Conservation (phyloP, 2,113 vertebrate genomes). For the Proteles cristata region DNA sequence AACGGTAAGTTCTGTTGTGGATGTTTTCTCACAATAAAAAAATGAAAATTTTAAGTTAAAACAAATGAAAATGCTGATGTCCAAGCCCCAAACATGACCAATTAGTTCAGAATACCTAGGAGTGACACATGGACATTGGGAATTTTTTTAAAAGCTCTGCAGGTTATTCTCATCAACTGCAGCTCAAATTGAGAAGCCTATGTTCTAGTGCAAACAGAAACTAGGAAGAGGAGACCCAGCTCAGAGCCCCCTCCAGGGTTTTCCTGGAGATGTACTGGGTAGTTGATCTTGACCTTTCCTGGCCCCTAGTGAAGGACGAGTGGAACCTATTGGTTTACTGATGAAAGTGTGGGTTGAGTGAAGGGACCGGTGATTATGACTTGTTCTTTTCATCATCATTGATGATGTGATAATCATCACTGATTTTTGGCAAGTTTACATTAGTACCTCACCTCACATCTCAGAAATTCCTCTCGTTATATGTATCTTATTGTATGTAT, state of each 20-base stretch:
- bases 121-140: background rate
- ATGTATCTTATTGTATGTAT: background rate
- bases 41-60: background rate
- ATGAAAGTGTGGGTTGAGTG: background rate
- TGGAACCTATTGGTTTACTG: background rate
- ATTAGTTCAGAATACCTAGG: background rate
- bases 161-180: background rate
- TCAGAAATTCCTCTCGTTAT: background rate
- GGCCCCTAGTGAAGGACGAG: background rate
- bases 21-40: background rate
- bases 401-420: background rate
- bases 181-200: background rate
- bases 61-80: background rate
- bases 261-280: background rate
- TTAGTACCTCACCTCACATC: background rate
- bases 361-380: background rate
- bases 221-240: no score
- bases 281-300: background rate
- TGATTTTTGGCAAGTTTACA: background rate
- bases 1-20: background rate
- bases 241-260: background rate
- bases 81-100: background rate
- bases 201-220: fast-evolving
- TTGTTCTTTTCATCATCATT: background rate
- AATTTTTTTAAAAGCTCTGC: background rate